Evolutionary conservation across 2,888 invertebrate genomes (phyloP).

Genomic region (Hipparchia sbordonii): DNA sequence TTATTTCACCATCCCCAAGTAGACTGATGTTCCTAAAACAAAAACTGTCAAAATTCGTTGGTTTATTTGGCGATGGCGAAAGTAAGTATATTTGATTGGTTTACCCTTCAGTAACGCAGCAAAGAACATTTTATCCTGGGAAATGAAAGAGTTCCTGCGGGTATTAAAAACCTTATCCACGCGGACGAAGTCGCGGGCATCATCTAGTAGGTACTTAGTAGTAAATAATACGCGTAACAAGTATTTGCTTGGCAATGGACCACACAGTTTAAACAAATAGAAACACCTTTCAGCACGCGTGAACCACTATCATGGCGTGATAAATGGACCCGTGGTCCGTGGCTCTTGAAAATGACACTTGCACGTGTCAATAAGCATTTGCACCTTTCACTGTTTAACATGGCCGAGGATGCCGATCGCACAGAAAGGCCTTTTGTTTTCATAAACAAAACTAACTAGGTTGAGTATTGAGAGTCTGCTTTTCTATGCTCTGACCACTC

Average conservation of each 20-base stretch:
- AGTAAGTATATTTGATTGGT: too few relatives aligned
- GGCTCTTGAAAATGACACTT: conserved; percentile 25
- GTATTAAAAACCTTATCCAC: too few relatives aligned
- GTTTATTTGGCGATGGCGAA: too few relatives aligned
- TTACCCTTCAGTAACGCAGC: too few relatives aligned
- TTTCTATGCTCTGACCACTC: background rate
- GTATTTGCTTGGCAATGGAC: conserved; percentile 9
- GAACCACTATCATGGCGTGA: conserved; percentile 27
- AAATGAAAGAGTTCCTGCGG: too few relatives aligned
- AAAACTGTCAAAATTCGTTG: too few relatives aligned
- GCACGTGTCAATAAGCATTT: conserved; percentile 34
- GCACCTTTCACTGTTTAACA: conserved; percentile 38
- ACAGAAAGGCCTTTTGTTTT: conserved; percentile 19
- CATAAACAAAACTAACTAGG: conserved; percentile 17
- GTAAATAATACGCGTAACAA: background rate
- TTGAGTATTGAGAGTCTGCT: background rate
- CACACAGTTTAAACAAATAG: conserved; percentile 20
- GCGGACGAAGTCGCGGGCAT: too few relatives aligned
- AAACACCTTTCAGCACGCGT: conserved; percentile 21
- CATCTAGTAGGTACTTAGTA: too few relatives aligned
- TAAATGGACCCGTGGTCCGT: conserved; percentile 24
- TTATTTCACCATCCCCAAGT: too few relatives aligned
- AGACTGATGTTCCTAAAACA: too few relatives aligned
- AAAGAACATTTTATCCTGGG: too few relatives aligned
- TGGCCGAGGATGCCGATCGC: conserved; percentile 17